A percentile compares a stretch with the other conserved stretches of the same genome.
These are phyloP conservation scores for Sphaerophoria taeniata DNA, from an alignment of 2,888 invertebrate species.

Conservation along the genomic window DNA sequence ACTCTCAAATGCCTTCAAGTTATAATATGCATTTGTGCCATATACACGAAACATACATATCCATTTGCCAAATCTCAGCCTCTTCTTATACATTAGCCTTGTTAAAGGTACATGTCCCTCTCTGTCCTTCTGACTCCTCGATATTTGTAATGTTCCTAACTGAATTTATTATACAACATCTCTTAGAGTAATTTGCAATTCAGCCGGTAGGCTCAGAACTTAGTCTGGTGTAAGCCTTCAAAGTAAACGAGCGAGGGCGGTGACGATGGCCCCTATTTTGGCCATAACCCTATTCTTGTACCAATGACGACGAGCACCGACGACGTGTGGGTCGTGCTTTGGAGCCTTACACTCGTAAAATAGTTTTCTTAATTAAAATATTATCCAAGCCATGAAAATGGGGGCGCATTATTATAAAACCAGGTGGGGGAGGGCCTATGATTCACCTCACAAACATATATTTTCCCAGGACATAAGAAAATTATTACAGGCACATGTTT, in stretches of 20 bases:
- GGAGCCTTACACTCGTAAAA: conserved; percentile 14
- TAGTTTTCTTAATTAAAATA: conserved; percentile 66
- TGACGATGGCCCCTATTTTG: not conserved
- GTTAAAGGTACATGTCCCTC: conserved; percentile 11
- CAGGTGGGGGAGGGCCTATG: conserved; percentile 3
- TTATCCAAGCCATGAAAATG: conserved; percentile 65
- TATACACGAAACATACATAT: conserved; percentile 15
- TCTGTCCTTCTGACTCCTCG: not conserved
- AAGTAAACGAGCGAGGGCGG: conserved; percentile 36
- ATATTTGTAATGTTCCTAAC: conserved; percentile 15
- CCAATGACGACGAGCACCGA: not conserved
- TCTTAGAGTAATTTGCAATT: conserved; percentile 63
- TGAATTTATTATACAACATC: conserved; percentile 38
- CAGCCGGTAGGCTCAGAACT: conserved; percentile 32
- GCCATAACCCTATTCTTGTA: not conserved
- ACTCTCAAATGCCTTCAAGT: conserved; percentile 37
- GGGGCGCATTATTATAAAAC: conserved; percentile 26
- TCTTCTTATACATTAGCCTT: conserved; percentile 15
- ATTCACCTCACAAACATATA: not conserved
- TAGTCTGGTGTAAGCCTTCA: conserved; percentile 36
- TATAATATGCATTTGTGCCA: conserved; percentile 56
- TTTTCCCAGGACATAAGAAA: conserved; percentile 51
- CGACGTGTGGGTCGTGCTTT: not conserved
- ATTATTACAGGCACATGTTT: not conserved
- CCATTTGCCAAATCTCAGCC: conserved; percentile 36